A percentile compares a stretch with the other conserved stretches of the same genome.
phyloP scores from a whole-genome alignment of 2,888 invertebrate genomes.

The Druceiella hillmani region DNA sequence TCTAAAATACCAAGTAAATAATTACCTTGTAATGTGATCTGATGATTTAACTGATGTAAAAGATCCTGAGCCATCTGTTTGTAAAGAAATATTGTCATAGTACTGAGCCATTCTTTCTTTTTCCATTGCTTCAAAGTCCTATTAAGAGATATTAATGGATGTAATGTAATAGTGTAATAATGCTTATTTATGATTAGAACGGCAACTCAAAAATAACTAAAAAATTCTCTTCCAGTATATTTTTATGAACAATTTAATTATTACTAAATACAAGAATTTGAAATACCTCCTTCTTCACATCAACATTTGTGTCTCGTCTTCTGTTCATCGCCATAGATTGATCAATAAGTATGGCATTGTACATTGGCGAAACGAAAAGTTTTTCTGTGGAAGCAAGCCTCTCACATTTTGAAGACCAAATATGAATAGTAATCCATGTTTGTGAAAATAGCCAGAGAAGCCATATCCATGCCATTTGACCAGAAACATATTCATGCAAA shows the following conservation, averaged over 20 bases:
- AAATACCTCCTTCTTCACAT: conserved; percentile 41
- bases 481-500: conserved; percentile 49
- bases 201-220: no score
- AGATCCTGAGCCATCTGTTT: conserved; percentile 63
- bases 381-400: conserved; percentile 79
- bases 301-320: conserved; percentile 60
- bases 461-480: conserved; percentile 73
- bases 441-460: conserved; percentile 77
- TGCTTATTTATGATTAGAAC: not conserved
- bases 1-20: not conserved
- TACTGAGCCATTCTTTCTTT: conserved; percentile 73
- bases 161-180: not conserved
- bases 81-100: conserved; percentile 77
- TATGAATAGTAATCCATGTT: conserved; percentile 79
- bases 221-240: no score
- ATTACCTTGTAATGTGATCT: conserved; percentile 70
- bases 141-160: no score
- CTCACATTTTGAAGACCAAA: conserved; percentile 81
- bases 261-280: not conserved
- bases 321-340: conserved; percentile 81
- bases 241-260: no score
- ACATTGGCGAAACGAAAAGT: conserved; percentile 80
- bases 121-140: conserved; percentile 69
- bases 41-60: conserved; percentile 66
- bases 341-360: conserved; percentile 75